phyloP scores from a whole-genome alignment of 2,797 vertebrate genomes.

The Centropyge bicolor region DNA sequence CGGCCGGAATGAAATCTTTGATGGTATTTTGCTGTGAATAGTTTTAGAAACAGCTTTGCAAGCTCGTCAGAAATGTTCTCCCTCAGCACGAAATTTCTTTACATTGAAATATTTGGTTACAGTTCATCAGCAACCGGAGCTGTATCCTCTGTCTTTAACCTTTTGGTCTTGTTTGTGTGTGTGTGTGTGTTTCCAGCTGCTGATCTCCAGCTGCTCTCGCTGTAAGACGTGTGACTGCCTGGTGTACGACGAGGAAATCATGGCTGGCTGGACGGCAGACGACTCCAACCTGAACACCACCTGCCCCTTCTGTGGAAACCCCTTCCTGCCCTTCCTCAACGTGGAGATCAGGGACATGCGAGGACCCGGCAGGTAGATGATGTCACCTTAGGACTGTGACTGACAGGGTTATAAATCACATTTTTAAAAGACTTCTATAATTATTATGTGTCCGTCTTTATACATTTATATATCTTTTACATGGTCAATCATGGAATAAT shows the following conservation, averaged over 20 bases:
- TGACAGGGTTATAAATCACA: neutral
- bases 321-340: conserved; percentile 95
- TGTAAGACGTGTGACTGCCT: conserved; percentile 97
- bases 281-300: conserved; percentile 98
- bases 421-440: neutral
- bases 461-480: neutral
- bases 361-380: conserved; percentile 89
- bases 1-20: neutral
- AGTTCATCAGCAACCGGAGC: neutral
- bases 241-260: conserved; percentile 99
- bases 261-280: conserved; percentile 99
- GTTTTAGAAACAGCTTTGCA: neutral
- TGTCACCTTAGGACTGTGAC: too few species aligned
- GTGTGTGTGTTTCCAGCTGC: conserved; percentile 82
- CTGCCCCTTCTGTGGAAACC: conserved; percentile 95
- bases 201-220: conserved; percentile 97
- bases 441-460: neutral
- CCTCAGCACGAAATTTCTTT: neutral
- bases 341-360: conserved; percentile 95
- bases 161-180: neutral
- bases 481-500: neutral
- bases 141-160: neutral
- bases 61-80: neutral
- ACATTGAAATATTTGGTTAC: neutral
- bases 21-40: neutral